Evolutionary conservation across 1,140 invertebrate genomes (phyloP).

Genomic region (Galendromus occidentalis): DNA sequence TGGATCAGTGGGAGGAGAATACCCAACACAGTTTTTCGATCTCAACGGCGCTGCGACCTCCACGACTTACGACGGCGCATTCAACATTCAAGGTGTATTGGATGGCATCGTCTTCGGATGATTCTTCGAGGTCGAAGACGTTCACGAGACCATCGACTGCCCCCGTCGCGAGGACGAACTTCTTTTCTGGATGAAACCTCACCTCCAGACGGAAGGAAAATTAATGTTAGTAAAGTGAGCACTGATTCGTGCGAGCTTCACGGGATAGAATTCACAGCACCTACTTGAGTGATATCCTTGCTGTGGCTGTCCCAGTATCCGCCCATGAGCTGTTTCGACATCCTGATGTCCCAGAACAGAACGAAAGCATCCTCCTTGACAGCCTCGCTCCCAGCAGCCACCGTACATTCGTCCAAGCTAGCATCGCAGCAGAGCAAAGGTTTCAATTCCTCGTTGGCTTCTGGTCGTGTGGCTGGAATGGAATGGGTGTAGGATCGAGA

Average conservation of each 20-base stretch:
- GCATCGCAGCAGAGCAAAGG: not conserved
- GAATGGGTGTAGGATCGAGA: too few relatives aligned
- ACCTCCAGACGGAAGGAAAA: slow-evolving; percentile 30
- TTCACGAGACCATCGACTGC: slow-evolving; percentile 69
- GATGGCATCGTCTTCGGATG: slow-evolving; percentile 58
- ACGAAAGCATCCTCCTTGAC: not conserved
- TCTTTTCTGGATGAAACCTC: slow-evolving; percentile 49
- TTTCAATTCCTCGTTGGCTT: not conserved
- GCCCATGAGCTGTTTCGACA: slow-evolving; percentile 40
- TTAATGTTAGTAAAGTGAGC: not conserved
- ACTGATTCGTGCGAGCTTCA: not conserved
- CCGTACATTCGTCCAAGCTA: not conserved
- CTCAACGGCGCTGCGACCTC: not conserved
- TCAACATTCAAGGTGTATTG: slow-evolving; percentile 57
- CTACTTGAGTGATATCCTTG: slow-evolving; percentile 57
- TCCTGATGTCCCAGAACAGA: slow-evolving; percentile 54
- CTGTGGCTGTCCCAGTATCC: slow-evolving; percentile 66
- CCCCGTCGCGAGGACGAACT: slow-evolving; percentile 46
- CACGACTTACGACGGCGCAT: slow-evolving; percentile 44
- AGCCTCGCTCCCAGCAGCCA: not conserved
- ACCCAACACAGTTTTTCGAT: too few relatives aligned
- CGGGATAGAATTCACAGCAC: too few relatives aligned
- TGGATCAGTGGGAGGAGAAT: not conserved
- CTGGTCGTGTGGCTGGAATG: too few relatives aligned
- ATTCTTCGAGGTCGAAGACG: slow-evolving; percentile 52